A percentile compares a stretch with the other conserved stretches of the same genome.
These are phyloP conservation scores for Rhinolophus ferrumequinum DNA, from an alignment of 2,113 vertebrate species.

Conservation along the genomic window DNA sequence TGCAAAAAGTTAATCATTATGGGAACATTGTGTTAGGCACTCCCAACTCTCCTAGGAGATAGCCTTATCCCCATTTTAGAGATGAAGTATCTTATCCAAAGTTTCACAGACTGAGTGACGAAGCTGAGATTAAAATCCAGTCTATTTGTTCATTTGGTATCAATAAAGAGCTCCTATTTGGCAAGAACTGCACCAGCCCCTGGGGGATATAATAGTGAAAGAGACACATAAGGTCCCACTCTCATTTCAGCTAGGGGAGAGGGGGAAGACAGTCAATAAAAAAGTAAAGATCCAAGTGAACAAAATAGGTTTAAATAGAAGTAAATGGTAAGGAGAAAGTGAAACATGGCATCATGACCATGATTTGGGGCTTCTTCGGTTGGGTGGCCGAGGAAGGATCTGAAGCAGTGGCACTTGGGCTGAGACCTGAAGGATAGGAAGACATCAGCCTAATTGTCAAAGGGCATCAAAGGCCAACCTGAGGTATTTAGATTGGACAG, in stretches of 20 bases:
- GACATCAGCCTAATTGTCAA: not conserved
- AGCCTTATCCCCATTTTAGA: not conserved
- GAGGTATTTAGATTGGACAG: not conserved
- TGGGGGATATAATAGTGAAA: not conserved
- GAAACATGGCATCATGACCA: not conserved
- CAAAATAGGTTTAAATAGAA: not conserved
- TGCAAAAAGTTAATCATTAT: too few species aligned
- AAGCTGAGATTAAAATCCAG: not conserved
- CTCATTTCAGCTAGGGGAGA: not conserved
- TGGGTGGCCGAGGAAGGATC: not conserved
- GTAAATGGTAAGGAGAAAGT: not conserved
- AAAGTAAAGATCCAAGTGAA: not conserved
- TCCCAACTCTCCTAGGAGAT: not conserved
- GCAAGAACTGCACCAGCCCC: not conserved
- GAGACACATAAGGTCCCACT: not conserved
- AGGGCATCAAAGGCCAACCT: not conserved
- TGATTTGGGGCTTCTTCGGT: not conserved
- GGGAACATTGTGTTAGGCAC: not conserved
- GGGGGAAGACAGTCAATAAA: not conserved
- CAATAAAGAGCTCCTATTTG: not conserved
- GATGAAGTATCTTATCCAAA: not conserved
- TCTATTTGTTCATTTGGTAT: not conserved
- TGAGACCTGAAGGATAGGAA: not conserved
- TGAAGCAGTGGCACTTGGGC: not conserved
- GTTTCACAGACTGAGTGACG: not conserved